These are phyloP conservation scores for Cataglyphis altisquamis DNA, from an alignment of 2,888 invertebrate species.

Conservation along the genomic window DNA sequence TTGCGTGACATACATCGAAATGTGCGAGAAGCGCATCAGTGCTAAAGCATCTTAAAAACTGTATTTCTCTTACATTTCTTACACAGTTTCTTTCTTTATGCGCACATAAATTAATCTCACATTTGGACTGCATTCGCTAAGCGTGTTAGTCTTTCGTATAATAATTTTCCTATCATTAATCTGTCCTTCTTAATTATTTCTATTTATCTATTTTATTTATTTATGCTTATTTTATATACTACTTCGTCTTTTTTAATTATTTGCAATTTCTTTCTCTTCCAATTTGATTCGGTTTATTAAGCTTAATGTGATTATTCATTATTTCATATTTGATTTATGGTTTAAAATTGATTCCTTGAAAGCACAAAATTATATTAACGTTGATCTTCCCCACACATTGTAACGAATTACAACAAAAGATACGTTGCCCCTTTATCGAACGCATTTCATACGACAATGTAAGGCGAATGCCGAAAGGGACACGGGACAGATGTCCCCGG, in stretches of 20 bases:
- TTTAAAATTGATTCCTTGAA: slow-evolving; percentile 9
- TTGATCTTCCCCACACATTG: background rate
- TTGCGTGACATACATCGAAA: slow-evolving; percentile 28
- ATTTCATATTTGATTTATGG: slow-evolving; percentile 16
- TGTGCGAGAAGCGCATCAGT: slow-evolving; percentile 14
- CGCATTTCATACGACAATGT: background rate
- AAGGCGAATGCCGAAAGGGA: slow-evolving; percentile 7
- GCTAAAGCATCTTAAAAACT: background rate
- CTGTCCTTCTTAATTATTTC: slow-evolving; percentile 15
- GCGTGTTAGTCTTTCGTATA: background rate
- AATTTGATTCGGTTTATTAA: slow-evolving; percentile 10
- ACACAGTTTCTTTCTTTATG: too few relatives aligned
- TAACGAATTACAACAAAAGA: background rate
- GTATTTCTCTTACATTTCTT: background rate
- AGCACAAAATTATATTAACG: background rate
- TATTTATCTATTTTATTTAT: background rate
- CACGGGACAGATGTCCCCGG: slow-evolving; percentile 60
- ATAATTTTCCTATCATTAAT: background rate
- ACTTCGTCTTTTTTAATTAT: background rate
- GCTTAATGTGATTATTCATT: background rate
- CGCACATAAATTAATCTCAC: background rate
- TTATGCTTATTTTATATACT: background rate
- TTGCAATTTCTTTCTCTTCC: slow-evolving; percentile 1
- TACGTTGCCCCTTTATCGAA: background rate
- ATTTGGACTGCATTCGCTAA: background rate